Conservation (phyloP, 1,140 invertebrate genomes). For the Camponotus pennsylvanicus region DNA sequence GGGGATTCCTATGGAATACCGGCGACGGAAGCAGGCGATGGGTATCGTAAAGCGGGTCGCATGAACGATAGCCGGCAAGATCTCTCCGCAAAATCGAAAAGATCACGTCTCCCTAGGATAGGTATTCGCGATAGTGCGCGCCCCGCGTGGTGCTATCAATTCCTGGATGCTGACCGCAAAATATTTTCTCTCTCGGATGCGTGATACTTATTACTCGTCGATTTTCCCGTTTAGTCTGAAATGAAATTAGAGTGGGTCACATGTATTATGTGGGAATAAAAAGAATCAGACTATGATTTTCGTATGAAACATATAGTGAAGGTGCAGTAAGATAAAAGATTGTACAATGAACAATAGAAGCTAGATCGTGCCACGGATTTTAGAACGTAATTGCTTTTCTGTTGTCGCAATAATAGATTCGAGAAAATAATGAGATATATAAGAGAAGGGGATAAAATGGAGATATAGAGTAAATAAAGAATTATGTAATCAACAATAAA, state of each 20-base stretch:
- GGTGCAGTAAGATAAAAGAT: slow-evolving; percentile 27
- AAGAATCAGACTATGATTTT: not conserved
- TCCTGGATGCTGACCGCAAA: slow-evolving; percentile 47
- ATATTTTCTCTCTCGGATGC: slow-evolving; percentile 36
- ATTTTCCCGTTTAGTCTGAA: not conserved
- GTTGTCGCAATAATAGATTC: slow-evolving; percentile 23
- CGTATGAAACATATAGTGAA: not conserved
- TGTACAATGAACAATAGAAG: slow-evolving; percentile 23
- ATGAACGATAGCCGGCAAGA: slow-evolving; percentile 56
- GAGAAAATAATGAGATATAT: not conserved
- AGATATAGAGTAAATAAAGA: slow-evolving; percentile 37
- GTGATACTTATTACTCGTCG: slow-evolving; percentile 50
- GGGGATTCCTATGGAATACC: slow-evolving; percentile 58
- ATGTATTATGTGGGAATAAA: slow-evolving; percentile 10
- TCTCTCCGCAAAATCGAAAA: slow-evolving; percentile 50
- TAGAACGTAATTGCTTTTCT: not conserved
- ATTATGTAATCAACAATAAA: slow-evolving; percentile 40
- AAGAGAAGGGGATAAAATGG: not conserved
- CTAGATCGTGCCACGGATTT: not conserved
- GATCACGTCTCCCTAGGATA: slow-evolving; percentile 33
- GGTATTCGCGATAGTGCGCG: slow-evolving; percentile 42
- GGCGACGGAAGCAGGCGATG: slow-evolving; percentile 50
- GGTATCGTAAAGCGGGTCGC: slow-evolving; percentile 57
- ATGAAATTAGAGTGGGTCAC: slow-evolving; percentile 33
- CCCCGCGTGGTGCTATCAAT: slow-evolving; percentile 48